Conservation (phyloP, 2,797 vertebrate species). For the Hippopotamyrus pictus region DNA sequence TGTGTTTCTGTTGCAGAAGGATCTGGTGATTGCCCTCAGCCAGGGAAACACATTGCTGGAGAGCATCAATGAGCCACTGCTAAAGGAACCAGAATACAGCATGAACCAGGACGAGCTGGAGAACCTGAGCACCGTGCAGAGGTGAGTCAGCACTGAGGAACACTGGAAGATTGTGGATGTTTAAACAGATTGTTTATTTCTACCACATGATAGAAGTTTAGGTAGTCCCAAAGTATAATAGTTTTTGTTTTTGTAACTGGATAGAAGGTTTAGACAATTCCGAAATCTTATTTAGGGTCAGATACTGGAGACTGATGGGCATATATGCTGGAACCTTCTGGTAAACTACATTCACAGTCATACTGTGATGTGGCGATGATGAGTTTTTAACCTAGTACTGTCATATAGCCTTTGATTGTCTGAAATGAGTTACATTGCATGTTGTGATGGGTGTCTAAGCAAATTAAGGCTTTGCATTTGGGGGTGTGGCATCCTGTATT, state of each 20-base stretch:
- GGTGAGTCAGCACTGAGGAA: constrained; percentile 57
- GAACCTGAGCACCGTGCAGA: constrained; percentile 84
- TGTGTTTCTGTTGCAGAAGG: constrained; percentile 59
- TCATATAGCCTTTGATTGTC: not conserved
- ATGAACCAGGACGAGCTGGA: constrained; percentile 90
- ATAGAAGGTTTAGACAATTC: not conserved
- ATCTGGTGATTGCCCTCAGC: constrained; percentile 71
- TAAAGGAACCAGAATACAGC: constrained; percentile 69
- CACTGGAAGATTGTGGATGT: not conserved
- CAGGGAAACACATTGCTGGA: constrained; percentile 75
- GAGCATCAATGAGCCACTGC: constrained; percentile 77
- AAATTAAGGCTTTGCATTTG: not conserved
- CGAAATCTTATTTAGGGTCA: not conserved
- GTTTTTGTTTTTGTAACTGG: not conserved
- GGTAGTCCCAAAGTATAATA: not conserved
- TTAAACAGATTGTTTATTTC: not conserved
- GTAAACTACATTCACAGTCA: not conserved
- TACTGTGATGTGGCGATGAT: not conserved
- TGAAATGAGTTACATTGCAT: not conserved
- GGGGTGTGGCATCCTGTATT: not conserved
- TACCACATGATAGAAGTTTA: not conserved
- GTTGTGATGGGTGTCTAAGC: not conserved
- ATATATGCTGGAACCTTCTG: not conserved
- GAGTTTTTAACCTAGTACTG: not conserved
- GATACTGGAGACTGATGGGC: not conserved